Evolutionary conservation across 2,797 vertebrate genomes (phyloP), one percentile per base, ranked within the genome.

Genomic region (Falco naumanni): DNA sequence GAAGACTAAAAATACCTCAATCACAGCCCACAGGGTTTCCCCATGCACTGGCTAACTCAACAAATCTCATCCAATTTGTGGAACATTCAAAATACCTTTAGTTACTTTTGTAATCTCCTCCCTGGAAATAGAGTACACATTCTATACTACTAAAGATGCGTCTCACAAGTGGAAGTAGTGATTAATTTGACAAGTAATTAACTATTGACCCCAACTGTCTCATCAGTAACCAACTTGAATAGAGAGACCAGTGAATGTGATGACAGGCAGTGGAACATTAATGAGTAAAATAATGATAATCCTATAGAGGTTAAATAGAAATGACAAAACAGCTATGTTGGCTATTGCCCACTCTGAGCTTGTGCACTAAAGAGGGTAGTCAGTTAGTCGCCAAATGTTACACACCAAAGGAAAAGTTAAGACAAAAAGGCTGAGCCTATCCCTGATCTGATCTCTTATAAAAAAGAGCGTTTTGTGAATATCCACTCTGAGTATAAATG

Each of bases 131-230:
- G 78, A 79, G 15, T 81, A 57, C 50, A 82, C 59, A 95, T 96
- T 79, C 88, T 82, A 28, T 96, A 45, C 50, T 33, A 60, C 56
- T 75, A 50, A 95, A 96, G 85, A 56, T 84, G 65, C 92, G 48
- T 84, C 94, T 97, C 79, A 84, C 63, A 59, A 80, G 51, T 85
- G 56, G 80, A 97, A 96, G 63, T 50, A 94, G 64, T 90, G 71
- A 95, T 97, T 95, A 90, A 92, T 94, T 96, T 96, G 76, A 54
- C 72, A 95, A 83, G 94, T 90, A 95, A 96, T 95, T 96, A 95
- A 91, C 86, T 96, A 69, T 94, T 90, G 94, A 97, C 89, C 60
- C 54, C 59, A 85, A 79, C 47, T 93, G 71, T 94, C 83, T 91
- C 91, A 90, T 94, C 94, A 97, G 75, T 94, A 94, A 82, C 53